Percentiles rank a stretch among this genome's conserved stretches.
These are phyloP conservation scores for Pantherophis vulpinus DNA, from an alignment of 2,797 vertebrate genomes.

Conservation along the genomic window DNA sequence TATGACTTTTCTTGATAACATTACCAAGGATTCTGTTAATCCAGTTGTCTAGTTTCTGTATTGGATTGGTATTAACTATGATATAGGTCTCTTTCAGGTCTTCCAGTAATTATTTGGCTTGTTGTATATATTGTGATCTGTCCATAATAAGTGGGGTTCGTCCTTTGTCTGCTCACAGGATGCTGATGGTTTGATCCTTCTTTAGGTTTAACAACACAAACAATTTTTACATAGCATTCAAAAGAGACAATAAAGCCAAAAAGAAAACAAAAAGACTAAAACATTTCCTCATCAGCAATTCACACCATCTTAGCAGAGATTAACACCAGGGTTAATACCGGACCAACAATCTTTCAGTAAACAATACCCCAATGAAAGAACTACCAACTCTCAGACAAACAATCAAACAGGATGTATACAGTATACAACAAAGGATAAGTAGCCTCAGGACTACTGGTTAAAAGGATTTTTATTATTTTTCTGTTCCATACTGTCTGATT, in stretches of 20 bases:
- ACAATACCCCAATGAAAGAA: not conserved
- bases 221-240: not conserved
- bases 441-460: not conserved
- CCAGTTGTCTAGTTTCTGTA: not conserved
- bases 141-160: not conserved
- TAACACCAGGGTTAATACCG: not conserved
- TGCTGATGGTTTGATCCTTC: not conserved
- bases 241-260: not conserved
- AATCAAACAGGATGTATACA: not conserved
- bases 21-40: not conserved
- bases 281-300: not conserved
- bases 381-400: not conserved
- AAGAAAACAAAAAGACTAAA: not conserved
- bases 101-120: not conserved
- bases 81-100: not conserved
- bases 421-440: not conserved
- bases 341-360: not conserved
- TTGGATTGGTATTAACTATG: not conserved
- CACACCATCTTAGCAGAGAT: not conserved
- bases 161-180: not conserved
- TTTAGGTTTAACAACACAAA: not conserved
- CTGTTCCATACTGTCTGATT: not conserved
- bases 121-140: not conserved
- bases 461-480: not conserved
- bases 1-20: not conserved